Percentiles rank a stretch among this genome's conserved stretches.
These are phyloP conservation scores for Drosophila cognata DNA, from an alignment of 2,888 invertebrate genomes.

Conservation along the genomic window DNA sequence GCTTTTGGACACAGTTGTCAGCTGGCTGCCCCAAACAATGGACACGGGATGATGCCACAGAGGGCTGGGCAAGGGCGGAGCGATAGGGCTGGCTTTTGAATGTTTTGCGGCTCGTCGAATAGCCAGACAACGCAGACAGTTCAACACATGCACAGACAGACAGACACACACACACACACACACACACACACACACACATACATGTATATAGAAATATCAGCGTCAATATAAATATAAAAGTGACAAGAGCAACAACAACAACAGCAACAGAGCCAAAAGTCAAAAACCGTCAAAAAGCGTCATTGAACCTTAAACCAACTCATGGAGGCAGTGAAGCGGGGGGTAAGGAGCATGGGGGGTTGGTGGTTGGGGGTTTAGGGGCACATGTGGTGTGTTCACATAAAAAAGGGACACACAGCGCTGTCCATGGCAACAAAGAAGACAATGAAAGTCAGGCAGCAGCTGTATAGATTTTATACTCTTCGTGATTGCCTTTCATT, in stretches of 20 bases:
- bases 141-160: constrained; percentile 12
- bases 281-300: constrained; percentile 75
- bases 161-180: constrained; percentile 6
- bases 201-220: constrained; percentile 17
- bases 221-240: constrained; percentile 65
- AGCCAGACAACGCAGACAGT: constrained; percentile 38
- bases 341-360: background rate
- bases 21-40: constrained; percentile 16
- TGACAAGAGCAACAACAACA: constrained; percentile 39
- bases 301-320: constrained; percentile 56
- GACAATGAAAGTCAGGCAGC: background rate
- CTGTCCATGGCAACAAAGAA: constrained; percentile 21
- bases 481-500: background rate
- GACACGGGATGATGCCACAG: background rate
- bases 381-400: constrained; percentile 21
- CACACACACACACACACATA: constrained; percentile 1
- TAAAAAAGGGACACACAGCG: constrained; percentile 27
- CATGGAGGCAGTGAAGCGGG: background rate
- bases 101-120: constrained; percentile 57
- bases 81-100: background rate
- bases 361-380: background rate
- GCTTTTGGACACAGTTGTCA: constrained; percentile 23
- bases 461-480: constrained; percentile 12
- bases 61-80: background rate
- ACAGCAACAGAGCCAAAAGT: constrained; percentile 55